Conservation (phyloP, 2,888 invertebrate species). For the Rhamnusium bicolor region DNA sequence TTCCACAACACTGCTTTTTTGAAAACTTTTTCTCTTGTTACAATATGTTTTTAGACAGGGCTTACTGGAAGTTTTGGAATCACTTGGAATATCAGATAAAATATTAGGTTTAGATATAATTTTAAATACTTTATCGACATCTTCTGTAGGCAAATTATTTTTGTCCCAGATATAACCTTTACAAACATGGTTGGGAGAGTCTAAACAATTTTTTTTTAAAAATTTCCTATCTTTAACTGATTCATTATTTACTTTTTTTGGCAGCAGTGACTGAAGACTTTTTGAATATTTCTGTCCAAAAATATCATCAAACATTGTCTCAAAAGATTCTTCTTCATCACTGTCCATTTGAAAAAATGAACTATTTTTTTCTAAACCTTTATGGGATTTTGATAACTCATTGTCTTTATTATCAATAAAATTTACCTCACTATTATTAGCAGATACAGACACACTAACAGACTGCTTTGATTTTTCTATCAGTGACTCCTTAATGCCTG, state of each 20-base stretch:
- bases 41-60: conserved; percentile 60
- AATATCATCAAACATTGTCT: conserved; percentile 32
- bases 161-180: not conserved
- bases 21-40: conserved; percentile 57
- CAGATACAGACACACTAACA: not conserved
- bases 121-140: conserved; percentile 62
- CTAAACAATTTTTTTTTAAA: conserved; percentile 14
- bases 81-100: conserved; percentile 33
- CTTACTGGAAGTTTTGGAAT: conserved; percentile 45
- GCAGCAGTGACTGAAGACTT: conserved; percentile 1
- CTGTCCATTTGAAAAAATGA: conserved; percentile 3
- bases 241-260: conserved; percentile 3
- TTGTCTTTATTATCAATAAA: not conserved
- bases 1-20: conserved; percentile 55
- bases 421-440: not conserved
- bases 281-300: conserved; percentile 18
- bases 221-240: conserved; percentile 27
- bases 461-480: not conserved
- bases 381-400: not conserved
- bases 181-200: not conserved
- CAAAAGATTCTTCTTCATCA: conserved; percentile 25
- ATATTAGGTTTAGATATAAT: conserved; percentile 56
- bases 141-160: conserved; percentile 39
- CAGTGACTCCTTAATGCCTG: not conserved
- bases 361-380: not conserved